These are phyloP conservation scores for Protonibea diacanthus DNA, from an alignment of 2,797 vertebrate species.

Conservation along the genomic window DNA sequence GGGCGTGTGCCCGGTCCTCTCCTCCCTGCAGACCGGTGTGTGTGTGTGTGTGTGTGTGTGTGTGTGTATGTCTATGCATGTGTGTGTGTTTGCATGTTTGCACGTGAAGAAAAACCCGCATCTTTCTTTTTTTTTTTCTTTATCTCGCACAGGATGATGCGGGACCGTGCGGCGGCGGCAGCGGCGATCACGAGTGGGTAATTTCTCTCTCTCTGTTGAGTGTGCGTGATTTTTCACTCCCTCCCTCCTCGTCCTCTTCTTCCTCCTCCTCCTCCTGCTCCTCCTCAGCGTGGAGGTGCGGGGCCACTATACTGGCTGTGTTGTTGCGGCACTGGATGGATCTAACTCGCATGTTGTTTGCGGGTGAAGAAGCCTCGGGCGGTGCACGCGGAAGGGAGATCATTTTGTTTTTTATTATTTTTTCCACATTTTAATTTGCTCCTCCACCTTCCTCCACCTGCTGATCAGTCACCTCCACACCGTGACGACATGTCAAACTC, in stretches of 20 bases:
- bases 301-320: conserved; percentile 68
- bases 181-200: conserved; percentile 47
- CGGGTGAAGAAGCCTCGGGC: conserved; percentile 79
- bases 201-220: conserved; percentile 47
- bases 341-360: conserved; percentile 63
- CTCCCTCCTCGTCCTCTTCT: neutral
- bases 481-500: conserved; percentile 90
- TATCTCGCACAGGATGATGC: neutral
- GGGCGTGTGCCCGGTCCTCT: conserved; percentile 63
- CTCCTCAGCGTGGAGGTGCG: conserved; percentile 74
- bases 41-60: conserved; percentile 40
- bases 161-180: conserved; percentile 12
- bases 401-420: conserved; percentile 21
- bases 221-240: conserved; percentile 44
- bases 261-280: conserved; percentile 40
- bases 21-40: conserved; percentile 59
- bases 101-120: neutral
- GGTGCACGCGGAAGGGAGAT: conserved; percentile 63
- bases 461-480: conserved; percentile 39
- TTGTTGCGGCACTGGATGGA: conserved; percentile 79
- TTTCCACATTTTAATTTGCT: neutral
- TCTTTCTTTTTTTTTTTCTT: neutral
- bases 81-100: conserved; percentile 10
- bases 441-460: conserved; percentile 42
- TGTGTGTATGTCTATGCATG: conserved; percentile 32